A percentile compares a stretch with the other conserved stretches of the same genome.
phyloP scores from a whole-genome alignment of 30 jellyfish, hydroid and myxozoan species.

The Chrysaora quinquecirrha region DNA sequence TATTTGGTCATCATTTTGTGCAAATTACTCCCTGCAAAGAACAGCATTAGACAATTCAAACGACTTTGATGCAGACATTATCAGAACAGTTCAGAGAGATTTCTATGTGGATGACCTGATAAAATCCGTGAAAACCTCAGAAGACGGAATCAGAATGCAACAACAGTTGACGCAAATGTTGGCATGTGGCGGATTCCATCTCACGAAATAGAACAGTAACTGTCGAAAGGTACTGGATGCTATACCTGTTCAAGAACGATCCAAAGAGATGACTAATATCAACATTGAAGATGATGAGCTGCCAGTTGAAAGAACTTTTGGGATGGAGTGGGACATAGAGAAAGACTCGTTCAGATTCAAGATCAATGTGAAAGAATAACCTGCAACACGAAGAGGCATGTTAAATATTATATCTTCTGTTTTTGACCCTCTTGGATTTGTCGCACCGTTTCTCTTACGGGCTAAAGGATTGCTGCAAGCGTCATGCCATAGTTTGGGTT shows the following conservation, averaged over 20 bases:
- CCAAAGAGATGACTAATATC: conserved; percentile 26
- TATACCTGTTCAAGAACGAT: conserved; percentile 19
- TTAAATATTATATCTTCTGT: conserved; percentile 18
- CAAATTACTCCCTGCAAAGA: neutral
- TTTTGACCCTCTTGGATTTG: conserved; percentile 64
- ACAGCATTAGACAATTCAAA: conserved; percentile 18
- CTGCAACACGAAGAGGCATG: conserved; percentile 39
- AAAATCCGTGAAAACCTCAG: neutral
- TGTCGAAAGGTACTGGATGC: conserved; percentile 20
- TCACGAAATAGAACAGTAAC: conserved; percentile 33
- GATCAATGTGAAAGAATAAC: neutral
- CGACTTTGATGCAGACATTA: neutral
- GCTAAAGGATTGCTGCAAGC: conserved; percentile 38
- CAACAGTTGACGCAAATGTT: conserved; percentile 23
- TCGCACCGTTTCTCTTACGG: conserved; percentile 23
- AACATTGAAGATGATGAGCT: conserved; percentile 14
- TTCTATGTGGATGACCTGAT: conserved; percentile 57
- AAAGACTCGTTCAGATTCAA: neutral
- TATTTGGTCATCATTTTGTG: conserved; percentile 26
- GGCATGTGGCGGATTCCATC: conserved; percentile 29
- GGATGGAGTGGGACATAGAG: conserved; percentile 43
- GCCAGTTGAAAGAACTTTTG: conserved; percentile 49
- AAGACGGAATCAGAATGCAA: conserved; percentile 21
- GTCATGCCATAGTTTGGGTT: conserved; percentile 12
- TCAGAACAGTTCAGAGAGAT: conserved; percentile 16